These are phyloP conservation scores for Prenolepis imparis DNA, from an alignment of 2,888 invertebrate species.

Conservation along the genomic window DNA sequence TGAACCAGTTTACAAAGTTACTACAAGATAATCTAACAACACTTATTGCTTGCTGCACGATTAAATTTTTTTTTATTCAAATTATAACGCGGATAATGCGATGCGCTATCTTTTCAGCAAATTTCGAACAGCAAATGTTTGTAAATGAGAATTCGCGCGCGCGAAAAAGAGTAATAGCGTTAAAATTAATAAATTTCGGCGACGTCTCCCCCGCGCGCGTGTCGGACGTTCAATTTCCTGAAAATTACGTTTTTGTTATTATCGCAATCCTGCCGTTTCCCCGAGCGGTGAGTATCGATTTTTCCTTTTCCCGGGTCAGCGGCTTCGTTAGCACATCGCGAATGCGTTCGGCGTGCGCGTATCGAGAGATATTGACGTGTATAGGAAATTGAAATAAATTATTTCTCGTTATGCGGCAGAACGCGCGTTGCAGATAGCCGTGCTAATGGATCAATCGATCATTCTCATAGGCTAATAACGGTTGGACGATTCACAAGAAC, in stretches of 20 bases:
- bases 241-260: constrained; percentile 56
- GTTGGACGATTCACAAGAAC: background rate
- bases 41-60: background rate
- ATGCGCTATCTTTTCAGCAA: background rate
- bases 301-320: constrained; percentile 56
- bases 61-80: background rate
- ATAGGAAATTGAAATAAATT: constrained; percentile 64
- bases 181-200: constrained; percentile 54
- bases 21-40: no score
- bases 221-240: constrained; percentile 42
- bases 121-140: background rate
- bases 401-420: constrained; percentile 36
- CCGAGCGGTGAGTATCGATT: constrained; percentile 52
- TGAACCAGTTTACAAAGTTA: background rate
- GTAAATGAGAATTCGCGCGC: background rate
- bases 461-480: background rate
- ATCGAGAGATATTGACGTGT: constrained; percentile 52
- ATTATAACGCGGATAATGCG: background rate
- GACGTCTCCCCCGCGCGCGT: constrained; percentile 11
- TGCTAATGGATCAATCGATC: constrained; percentile 49
- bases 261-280: constrained; percentile 32
- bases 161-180: background rate
- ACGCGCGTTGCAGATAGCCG: constrained; percentile 38
- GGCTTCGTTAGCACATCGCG: constrained; percentile 44
- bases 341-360: constrained; percentile 37